These are phyloP conservation scores for Pseudococcus viburni DNA, from an alignment of 2,888 invertebrate species.

Conservation along the genomic window DNA sequence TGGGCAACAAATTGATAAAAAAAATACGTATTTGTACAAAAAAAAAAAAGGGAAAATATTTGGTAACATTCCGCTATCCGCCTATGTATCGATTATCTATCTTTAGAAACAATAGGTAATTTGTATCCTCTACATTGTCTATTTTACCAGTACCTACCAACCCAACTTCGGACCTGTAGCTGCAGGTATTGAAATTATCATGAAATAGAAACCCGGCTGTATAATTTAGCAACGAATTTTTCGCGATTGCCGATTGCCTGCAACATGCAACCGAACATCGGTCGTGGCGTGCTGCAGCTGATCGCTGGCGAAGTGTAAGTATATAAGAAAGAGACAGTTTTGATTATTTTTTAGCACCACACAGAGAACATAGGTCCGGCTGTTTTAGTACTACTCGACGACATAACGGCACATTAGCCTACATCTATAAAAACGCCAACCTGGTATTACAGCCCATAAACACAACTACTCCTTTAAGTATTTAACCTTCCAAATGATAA, in stretches of 20 bases:
- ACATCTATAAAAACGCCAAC: slow-evolving; percentile 53
- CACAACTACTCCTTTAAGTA: slow-evolving; percentile 31
- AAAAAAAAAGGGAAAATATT: neutral
- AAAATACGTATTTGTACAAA: neutral
- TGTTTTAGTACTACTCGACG: slow-evolving; percentile 45
- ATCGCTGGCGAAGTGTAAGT: neutral
- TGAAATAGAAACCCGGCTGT: neutral
- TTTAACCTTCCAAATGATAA: slow-evolving; percentile 45
- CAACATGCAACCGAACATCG: slow-evolving; percentile 2
- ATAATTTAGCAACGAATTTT: slow-evolving; percentile 8
- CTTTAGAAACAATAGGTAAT: slow-evolving; percentile 30
- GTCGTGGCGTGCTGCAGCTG: neutral
- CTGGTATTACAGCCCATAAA: slow-evolving; percentile 40
- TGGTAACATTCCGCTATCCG: neutral
- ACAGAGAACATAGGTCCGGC: slow-evolving; percentile 47
- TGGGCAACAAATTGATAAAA: neutral
- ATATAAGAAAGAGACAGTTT: slow-evolving; percentile 11
- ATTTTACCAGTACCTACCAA: neutral
- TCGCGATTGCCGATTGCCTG: neutral
- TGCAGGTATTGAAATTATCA: neutral
- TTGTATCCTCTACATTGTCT: slow-evolving; percentile 20
- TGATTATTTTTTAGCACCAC: slow-evolving; percentile 34
- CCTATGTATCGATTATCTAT: slow-evolving; percentile 27
- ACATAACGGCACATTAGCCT: slow-evolving; percentile 50
- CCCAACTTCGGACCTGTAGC: neutral